phyloP scores from a whole-genome alignment of 2,888 invertebrate genomes.

The Acleris laterana region DNA sequence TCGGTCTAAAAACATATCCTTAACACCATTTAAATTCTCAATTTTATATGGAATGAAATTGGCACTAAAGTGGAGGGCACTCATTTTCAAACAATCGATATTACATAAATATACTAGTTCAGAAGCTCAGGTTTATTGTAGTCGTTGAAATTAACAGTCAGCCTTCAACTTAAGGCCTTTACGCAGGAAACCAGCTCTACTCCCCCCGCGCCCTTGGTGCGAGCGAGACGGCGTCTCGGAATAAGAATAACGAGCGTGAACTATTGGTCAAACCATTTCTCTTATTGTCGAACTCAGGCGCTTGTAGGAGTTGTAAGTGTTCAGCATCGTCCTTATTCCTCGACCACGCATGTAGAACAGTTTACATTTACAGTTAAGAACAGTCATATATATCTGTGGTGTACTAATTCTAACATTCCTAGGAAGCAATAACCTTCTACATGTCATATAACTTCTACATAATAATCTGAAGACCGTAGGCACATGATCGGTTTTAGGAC shows the following conservation, averaged over 20 bases:
- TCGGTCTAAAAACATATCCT: not conserved
- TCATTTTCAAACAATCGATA: constrained; percentile 52
- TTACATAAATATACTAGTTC: constrained; percentile 40
- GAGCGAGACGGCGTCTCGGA: too few species aligned
- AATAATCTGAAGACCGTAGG: constrained; percentile 39
- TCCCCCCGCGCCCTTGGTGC: too few species aligned
- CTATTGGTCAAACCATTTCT: not conserved
- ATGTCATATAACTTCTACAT: constrained; percentile 17
- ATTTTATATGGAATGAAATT: constrained; percentile 58
- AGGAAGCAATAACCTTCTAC: constrained; percentile 33
- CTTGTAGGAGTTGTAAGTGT: not conserved
- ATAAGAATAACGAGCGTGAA: not conserved
- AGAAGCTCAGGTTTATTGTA: constrained; percentile 51
- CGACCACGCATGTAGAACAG: not conserved
- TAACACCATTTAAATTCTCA: constrained; percentile 17
- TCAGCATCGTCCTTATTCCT: not conserved
- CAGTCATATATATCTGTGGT: constrained; percentile 9
- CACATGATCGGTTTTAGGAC: constrained; percentile 39
- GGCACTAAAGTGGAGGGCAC: constrained; percentile 80
- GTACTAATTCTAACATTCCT: constrained; percentile 27
- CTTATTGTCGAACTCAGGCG: not conserved
- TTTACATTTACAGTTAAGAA: not conserved
- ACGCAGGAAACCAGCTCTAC: constrained; percentile 14
- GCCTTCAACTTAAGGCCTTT: constrained; percentile 37
- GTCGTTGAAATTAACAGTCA: constrained; percentile 42